Percentiles rank a stretch among this genome's conserved stretches.
These are phyloP conservation scores for Coendou prehensilis DNA, from an alignment of 2,797 vertebrate species.

Conservation along the genomic window DNA sequence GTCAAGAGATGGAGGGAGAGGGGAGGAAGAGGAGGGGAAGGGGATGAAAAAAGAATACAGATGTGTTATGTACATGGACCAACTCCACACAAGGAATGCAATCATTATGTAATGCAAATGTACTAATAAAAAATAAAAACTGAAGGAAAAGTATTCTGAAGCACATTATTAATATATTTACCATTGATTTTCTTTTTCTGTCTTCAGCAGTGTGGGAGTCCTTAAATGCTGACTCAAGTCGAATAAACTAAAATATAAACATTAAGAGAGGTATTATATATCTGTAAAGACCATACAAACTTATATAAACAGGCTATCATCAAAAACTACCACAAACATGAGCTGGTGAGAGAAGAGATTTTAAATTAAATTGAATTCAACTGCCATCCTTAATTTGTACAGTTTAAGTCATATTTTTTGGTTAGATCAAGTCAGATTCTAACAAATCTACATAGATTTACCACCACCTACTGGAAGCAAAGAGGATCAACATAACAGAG, in stretches of 20 bases:
- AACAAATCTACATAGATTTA: conserved; percentile 59
- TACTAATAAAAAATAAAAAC: not conserved
- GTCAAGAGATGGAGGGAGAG: not conserved
- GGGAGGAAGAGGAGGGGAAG: not conserved
- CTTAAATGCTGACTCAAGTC: conserved; percentile 90
- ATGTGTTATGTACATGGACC: not conserved
- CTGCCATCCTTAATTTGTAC: conserved; percentile 42
- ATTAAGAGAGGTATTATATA: conserved; percentile 70
- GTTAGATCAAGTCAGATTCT: conserved; percentile 60
- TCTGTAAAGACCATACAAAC: conserved; percentile 34
- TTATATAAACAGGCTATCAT: conserved; percentile 25
- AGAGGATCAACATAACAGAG: conserved; percentile 36
- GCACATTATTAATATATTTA: conserved; percentile 72
- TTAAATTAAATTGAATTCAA: conserved; percentile 70
- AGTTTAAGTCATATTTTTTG: conserved; percentile 48
- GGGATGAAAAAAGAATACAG: not conserved
- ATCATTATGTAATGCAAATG: not conserved
- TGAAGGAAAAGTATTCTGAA: conserved; percentile 35
- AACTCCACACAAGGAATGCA: not conserved
- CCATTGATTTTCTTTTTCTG: conserved; percentile 85
- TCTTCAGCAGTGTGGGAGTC: conserved; percentile 90
- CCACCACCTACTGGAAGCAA: conserved; percentile 75
- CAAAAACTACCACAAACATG: conserved; percentile 54
- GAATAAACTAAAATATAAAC: conserved; percentile 83
- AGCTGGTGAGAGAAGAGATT: conserved; percentile 10